Evolutionary conservation across 2,797 vertebrate genomes (phyloP).

Genomic region (Atherinosoma microstoma): DNA sequence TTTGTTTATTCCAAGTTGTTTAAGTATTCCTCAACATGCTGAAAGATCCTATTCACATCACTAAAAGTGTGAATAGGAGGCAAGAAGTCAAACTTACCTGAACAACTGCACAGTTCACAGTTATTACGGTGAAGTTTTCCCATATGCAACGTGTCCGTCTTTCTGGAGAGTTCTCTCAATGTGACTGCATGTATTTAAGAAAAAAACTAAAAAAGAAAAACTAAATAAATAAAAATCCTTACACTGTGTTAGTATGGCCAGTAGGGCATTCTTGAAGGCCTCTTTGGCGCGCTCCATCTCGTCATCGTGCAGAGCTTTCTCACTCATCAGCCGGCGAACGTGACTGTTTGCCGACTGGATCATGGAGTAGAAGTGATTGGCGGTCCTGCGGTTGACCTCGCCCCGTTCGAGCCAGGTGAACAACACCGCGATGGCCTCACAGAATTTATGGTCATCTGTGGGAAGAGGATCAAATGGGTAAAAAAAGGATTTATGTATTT

Average conservation of each 20-base stretch:
- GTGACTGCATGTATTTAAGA: background rate
- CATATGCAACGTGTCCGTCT: background rate
- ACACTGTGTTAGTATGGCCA: slow-evolving; percentile 94
- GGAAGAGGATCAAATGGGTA: background rate
- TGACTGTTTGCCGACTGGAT: slow-evolving; percentile 96
- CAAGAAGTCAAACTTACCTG: slow-evolving; percentile 32
- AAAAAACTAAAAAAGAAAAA: too few species aligned
- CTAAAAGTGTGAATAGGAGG: background rate
- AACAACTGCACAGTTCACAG: background rate
- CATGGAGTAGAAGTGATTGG: slow-evolving; percentile 97
- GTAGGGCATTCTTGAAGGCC: slow-evolving; percentile 91
- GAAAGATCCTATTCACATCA: background rate
- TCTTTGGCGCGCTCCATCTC: slow-evolving; percentile 94
- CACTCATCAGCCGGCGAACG: slow-evolving; percentile 91
- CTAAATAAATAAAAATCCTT: slow-evolving; percentile 74
- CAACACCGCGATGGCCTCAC: slow-evolving; percentile 89
- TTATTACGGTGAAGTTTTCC: background rate
- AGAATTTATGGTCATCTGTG: slow-evolving; percentile 92
- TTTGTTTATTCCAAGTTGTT: background rate
- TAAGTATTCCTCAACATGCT: background rate
- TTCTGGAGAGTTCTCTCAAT: background rate
- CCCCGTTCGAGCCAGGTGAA: slow-evolving; percentile 95
- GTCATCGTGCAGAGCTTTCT: slow-evolving; percentile 93
- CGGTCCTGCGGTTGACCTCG: slow-evolving; percentile 92
- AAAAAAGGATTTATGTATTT: background rate